These are phyloP conservation scores for Drosophila biarmipes DNA, from an alignment of 1,140 invertebrate species.

Conservation along the genomic window DNA sequence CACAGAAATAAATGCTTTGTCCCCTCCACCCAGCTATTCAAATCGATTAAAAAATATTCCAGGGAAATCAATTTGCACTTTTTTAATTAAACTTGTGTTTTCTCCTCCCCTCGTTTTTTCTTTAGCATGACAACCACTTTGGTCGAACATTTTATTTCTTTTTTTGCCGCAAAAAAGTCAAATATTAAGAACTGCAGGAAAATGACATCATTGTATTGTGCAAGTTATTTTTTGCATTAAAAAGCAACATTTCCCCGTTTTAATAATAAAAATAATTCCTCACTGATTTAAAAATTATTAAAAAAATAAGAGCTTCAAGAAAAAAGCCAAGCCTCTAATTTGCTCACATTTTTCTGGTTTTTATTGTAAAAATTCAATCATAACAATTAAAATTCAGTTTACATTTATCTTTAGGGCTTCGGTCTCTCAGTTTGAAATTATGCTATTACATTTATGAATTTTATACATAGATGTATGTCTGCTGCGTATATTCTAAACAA, in stretches of 20 bases:
- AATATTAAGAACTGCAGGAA: neutral
- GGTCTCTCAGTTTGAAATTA: conserved; percentile 59
- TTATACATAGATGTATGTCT: conserved; percentile 29
- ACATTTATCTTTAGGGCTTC: conserved; percentile 18
- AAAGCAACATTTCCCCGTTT: no score
- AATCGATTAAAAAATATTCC: conserved; percentile 39
- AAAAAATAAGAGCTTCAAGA: no score
- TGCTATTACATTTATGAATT: conserved; percentile 65
- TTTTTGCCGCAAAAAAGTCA: conserved; percentile 11
- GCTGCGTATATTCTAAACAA: conserved; percentile 64
- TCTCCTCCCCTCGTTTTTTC: conserved; percentile 1
- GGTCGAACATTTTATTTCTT: conserved; percentile 13
- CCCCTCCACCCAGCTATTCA: neutral
- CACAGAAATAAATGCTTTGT: neutral
- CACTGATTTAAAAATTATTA: no score
- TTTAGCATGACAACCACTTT: conserved; percentile 15
- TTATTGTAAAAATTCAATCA: conserved; percentile 71
- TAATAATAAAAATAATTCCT: no score
- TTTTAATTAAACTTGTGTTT: conserved; percentile 61
- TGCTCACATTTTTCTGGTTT: conserved; percentile 40
- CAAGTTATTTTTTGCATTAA: no score
- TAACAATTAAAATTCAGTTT: conserved; percentile 67
- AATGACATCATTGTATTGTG: no score
- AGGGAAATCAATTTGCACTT: conserved; percentile 57
- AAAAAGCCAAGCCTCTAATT: neutral